Conservation (phyloP, 2,888 invertebrate species). For the Amiota minor region DNA sequence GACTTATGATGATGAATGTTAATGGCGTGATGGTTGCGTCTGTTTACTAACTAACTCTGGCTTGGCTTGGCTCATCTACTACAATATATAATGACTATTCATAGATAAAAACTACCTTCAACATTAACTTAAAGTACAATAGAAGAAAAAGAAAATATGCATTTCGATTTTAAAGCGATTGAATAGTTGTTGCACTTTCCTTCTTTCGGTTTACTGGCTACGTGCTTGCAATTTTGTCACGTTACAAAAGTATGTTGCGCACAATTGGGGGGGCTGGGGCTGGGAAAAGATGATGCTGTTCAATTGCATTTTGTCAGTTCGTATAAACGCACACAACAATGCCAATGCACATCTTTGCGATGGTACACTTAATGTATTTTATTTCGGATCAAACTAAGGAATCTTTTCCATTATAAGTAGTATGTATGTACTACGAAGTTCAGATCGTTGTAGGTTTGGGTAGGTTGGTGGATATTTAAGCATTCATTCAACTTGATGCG, state of each 20-base stretch:
- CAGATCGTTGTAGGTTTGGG: no score
- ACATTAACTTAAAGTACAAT: no score
- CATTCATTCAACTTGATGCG: conserved; percentile 46
- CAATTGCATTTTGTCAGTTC: conserved; percentile 33
- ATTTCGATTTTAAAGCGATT: no score
- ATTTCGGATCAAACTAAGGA: neutral
- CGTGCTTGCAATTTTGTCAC: conserved; percentile 59
- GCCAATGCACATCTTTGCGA: conserved; percentile 44
- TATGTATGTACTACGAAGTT: no score
- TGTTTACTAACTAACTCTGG: neutral
- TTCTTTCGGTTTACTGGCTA: conserved; percentile 35
- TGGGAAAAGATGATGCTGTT: conserved; percentile 22
- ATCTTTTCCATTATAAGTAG: no score
- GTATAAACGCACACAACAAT: conserved; percentile 32
- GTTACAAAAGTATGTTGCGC: conserved; percentile 46
- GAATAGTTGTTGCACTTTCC: no score
- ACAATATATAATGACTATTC: no score
- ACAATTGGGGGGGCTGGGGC: neutral
- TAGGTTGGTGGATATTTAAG: conserved; percentile 19
- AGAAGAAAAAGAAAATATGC: no score
- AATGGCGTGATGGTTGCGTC: conserved; percentile 56
- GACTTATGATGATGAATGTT: conserved; percentile 74
- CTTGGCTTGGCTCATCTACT: no score
- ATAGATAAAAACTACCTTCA: no score
- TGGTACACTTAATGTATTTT: conserved; percentile 9